Base-by-base conservation (phyloP, 2,113 vertebrate species). In the Pagrus major region DNA sequence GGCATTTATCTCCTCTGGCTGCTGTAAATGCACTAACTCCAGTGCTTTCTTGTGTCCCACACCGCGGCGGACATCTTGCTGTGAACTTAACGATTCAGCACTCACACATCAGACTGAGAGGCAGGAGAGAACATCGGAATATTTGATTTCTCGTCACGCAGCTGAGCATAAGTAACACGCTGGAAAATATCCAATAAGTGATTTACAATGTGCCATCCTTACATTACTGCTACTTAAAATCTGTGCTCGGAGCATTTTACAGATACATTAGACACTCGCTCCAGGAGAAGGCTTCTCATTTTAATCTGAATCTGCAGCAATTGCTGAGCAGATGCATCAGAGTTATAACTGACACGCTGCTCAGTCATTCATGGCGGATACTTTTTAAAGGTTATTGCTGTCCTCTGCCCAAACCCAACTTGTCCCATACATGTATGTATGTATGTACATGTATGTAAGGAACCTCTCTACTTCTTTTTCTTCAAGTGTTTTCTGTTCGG, bases 101-200 rank as follows among this genome's bases (percentile, higher is more conserved):
- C 85, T 92, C 88, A 78, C 80, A 86, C 78, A 71, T 86, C 56
- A 71, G 85, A 71, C 86, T 92, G 87, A 92, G 86, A 78, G 83
- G 87, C 88, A 92, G 83, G 12, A 86, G 80, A 89, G 76, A 91
- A 92, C 91, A 93, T 91, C 29, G 85, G 80, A 91, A 91, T 89
- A 91, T 95, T 92, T 92, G 88, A 94, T 94, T 94, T 93, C 60
- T 86, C 77, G 33, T 86, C 67, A 87, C 47, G 82, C 88, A 78
- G 47, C 91, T 81, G 83, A 93, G 91, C 92, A 90, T 81, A 88
- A 87, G 67, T 89, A 92, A 92, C 80, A 71, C 33, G 59, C 64
- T 78, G 69, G 42, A 81, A 91, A 89, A 85, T 80, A 73, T 86
- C 87, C 91, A 90, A 91, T 93, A 90, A 89, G 67, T 82, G 71